A percentile compares a stretch with the other conserved stretches of the same genome.
Evolutionary conservation across 2,113 vertebrate genomes (phyloP).

Genomic region (Emydura subglobosa): DNA sequence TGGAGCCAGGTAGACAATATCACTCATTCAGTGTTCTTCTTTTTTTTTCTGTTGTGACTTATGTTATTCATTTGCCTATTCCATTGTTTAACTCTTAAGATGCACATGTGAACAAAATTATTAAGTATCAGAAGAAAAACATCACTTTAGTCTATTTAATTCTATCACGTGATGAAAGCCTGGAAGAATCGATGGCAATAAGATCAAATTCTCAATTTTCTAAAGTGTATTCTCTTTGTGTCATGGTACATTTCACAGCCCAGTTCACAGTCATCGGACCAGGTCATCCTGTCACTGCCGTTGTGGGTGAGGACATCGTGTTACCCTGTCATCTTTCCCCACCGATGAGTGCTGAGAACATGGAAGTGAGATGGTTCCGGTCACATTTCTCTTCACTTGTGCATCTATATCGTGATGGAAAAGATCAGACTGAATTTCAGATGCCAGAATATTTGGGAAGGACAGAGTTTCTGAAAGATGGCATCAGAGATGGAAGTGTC

Average conservation of each 20-base stretch:
- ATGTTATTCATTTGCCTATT: no score
- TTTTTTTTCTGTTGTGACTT: no score
- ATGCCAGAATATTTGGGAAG: constrained; percentile 45
- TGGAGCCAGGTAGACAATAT: no score
- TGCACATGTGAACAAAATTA: no score
- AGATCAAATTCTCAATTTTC: constrained; percentile 15
- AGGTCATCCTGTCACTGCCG: constrained; percentile 7
- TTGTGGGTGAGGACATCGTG: constrained; percentile 39
- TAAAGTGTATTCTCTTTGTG: not conserved
- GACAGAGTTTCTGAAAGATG: constrained; percentile 31
- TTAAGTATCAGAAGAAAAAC: no score
- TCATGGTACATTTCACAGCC: not conserved
- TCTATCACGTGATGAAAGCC: no score
- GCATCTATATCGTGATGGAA: constrained; percentile 18
- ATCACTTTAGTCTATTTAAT: no score
- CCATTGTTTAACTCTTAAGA: no score
- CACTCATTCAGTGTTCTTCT: no score
- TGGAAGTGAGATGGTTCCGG: constrained; percentile 42
- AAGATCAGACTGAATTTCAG: constrained; percentile 33
- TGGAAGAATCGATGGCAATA: no score
- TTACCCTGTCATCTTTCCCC: constrained; percentile 15
- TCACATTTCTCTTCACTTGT: not conserved
- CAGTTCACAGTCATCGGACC: constrained; percentile 58
- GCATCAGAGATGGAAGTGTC: not conserved
- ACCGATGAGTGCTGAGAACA: not conserved